Conservation (phyloP, 2,797 vertebrate species). For the Acomys russatus region DNA sequence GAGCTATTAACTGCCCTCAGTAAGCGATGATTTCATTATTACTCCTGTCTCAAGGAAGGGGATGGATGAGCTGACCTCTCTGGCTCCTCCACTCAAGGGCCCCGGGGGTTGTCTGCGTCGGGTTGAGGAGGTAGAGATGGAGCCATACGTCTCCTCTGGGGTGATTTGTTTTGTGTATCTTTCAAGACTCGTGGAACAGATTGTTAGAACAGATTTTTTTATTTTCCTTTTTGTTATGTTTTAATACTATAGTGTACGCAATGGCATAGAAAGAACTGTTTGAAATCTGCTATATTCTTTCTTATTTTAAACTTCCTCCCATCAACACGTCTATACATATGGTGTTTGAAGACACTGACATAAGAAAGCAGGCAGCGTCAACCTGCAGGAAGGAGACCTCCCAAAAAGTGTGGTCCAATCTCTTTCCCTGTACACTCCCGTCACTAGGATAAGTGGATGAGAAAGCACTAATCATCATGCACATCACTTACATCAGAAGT, state of each 20-base stretch:
- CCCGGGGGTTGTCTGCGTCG: background rate
- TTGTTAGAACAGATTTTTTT: slow-evolving; percentile 82
- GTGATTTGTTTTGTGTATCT: slow-evolving; percentile 75
- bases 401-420: background rate
- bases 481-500: background rate
- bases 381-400: background rate
- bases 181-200: slow-evolving; percentile 75
- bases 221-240: slow-evolving; percentile 85
- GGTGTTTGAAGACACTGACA: slow-evolving; percentile 57
- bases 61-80: background rate
- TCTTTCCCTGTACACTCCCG: background rate
- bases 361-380: slow-evolving; percentile 30
- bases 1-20: slow-evolving; percentile 11
- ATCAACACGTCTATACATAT: slow-evolving; percentile 66
- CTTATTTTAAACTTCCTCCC: slow-evolving; percentile 70
- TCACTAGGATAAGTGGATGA: background rate
- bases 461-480: background rate
- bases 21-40: slow-evolving; percentile 56
- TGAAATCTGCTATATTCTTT: slow-evolving; percentile 77
- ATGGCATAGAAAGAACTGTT: slow-evolving; percentile 81
- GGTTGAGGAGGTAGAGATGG: slow-evolving; percentile 10
- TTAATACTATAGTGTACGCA: slow-evolving; percentile 79
- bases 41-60: slow-evolving; percentile 13
- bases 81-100: background rate
- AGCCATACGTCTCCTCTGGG: slow-evolving; percentile 47